Conservation (phyloP, 2,888 invertebrate species). For the Lissonota sp. region DNA sequence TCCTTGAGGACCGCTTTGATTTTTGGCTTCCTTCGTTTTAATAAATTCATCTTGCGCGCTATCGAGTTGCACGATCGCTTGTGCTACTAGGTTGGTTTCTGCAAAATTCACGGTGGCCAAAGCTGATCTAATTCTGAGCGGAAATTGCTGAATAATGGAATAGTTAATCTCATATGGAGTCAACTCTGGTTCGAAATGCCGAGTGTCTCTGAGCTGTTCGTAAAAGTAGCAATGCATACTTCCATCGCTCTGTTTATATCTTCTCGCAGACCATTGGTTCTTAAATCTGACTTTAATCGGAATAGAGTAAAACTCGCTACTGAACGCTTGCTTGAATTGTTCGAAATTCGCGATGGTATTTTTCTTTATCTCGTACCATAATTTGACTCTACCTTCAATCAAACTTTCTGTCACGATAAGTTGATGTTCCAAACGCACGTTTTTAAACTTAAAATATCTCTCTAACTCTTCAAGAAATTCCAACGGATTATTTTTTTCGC, state of each 20-base stretch:
- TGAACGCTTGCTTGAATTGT: constrained; percentile 42
- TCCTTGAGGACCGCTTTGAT: neutral
- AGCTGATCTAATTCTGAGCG: constrained; percentile 3
- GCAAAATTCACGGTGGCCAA: constrained; percentile 35
- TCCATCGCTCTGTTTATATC: constrained; percentile 36
- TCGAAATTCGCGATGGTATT: constrained; percentile 19
- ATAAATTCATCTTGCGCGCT: neutral
- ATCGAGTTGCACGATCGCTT: constrained; percentile 12
- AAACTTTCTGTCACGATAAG: constrained; percentile 31
- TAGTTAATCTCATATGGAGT: constrained; percentile 40
- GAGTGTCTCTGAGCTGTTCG: constrained; percentile 32
- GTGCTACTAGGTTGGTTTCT: neutral
- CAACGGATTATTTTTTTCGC: constrained; percentile 32
- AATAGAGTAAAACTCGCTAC: constrained; percentile 54
- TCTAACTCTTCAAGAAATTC: constrained; percentile 49
- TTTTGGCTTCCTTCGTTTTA: neutral
- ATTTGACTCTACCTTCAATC: constrained; percentile 41
- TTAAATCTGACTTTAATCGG: constrained; percentile 45
- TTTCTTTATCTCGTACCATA: constrained; percentile 32
- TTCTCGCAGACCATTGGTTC: constrained; percentile 24
- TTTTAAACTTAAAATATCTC: constrained; percentile 44
- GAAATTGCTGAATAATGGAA: constrained; percentile 37
- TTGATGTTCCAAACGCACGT: constrained; percentile 15
- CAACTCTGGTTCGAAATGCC: constrained; percentile 37
- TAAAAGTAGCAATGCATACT: constrained; percentile 33